These are phyloP conservation scores for Stegophylla sp. DNA, from an alignment of 2,888 invertebrate species.

Conservation along the genomic window DNA sequence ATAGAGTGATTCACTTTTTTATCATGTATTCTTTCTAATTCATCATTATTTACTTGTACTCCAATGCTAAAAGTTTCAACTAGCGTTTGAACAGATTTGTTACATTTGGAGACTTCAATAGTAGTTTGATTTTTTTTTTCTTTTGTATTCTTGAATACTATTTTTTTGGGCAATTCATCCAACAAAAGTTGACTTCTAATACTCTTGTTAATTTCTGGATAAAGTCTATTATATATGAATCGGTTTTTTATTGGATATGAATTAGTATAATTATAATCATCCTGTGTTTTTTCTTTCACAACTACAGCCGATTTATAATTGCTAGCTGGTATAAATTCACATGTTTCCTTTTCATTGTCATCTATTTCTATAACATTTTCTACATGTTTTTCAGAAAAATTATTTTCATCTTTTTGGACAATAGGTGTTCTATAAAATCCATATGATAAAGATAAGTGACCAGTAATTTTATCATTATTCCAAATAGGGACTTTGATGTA, in stretches of 20 bases:
- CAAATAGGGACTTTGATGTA: conserved; percentile 48
- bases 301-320: not conserved
- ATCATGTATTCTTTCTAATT: conserved; percentile 40
- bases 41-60: conserved; percentile 40
- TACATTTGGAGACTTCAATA: not conserved
- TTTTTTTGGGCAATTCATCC: not conserved
- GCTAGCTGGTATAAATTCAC: not conserved
- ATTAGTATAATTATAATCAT: not conserved
- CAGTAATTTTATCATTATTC: conserved; percentile 44
- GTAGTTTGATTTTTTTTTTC: conserved; percentile 41
- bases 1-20: conserved; percentile 37
- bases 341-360: not conserved
- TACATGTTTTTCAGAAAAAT: conserved; percentile 1
- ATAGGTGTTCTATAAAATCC: conserved; percentile 24
- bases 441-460: conserved; percentile 50
- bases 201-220: not conserved
- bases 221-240: not conserved
- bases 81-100: conserved; percentile 36
- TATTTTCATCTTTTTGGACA: conserved; percentile 17
- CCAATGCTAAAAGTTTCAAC: conserved; percentile 21
- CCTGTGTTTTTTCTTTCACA: not conserved
- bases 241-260: conserved; percentile 10
- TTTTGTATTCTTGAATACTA: not conserved
- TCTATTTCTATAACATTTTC: not conserved
- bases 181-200: not conserved